A percentile compares a stretch with the other conserved stretches of the same genome.
phyloP scores from a whole-genome alignment of 2,797 vertebrate species.

The Phrynocephalus guinanensis region DNA sequence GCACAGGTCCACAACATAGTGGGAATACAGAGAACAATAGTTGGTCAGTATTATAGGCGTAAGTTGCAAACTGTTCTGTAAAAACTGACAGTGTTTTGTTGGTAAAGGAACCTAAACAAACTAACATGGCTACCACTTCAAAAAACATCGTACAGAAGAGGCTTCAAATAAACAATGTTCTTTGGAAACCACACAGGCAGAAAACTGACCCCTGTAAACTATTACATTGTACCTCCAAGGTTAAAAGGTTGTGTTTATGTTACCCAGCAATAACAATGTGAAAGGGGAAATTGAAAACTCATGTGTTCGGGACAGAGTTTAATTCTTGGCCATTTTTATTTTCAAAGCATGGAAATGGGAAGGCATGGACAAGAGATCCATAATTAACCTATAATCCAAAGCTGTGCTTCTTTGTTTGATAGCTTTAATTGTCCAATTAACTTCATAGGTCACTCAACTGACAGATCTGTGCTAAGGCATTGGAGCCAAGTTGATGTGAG shows the following conservation, averaged over 20 bases:
- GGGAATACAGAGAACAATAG: no score
- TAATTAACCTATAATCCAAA: neutral
- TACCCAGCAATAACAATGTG: neutral
- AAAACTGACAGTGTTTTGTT: neutral
- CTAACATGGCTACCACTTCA: no score
- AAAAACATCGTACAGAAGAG: no score
- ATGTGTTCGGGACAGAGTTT: no score
- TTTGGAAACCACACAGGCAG: neutral
- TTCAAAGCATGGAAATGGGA: neutral
- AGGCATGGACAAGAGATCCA: neutral
- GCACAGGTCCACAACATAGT: no score
- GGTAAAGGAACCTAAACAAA: no score
- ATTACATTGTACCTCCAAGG: neutral
- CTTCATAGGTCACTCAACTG: neutral
- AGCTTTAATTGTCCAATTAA: neutral
- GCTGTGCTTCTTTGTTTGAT: neutral
- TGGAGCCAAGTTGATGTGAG: neutral
- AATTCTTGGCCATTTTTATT: neutral
- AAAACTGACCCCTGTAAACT: neutral
- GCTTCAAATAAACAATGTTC: no score
- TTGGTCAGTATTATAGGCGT: no score
- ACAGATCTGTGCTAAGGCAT: neutral
- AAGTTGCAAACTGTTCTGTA: no score
- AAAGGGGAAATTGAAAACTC: neutral
- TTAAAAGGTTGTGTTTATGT: neutral